Evolutionary conservation across 2,113 vertebrate species (phyloP).

Genomic region (Sorex fumeus): DNA sequence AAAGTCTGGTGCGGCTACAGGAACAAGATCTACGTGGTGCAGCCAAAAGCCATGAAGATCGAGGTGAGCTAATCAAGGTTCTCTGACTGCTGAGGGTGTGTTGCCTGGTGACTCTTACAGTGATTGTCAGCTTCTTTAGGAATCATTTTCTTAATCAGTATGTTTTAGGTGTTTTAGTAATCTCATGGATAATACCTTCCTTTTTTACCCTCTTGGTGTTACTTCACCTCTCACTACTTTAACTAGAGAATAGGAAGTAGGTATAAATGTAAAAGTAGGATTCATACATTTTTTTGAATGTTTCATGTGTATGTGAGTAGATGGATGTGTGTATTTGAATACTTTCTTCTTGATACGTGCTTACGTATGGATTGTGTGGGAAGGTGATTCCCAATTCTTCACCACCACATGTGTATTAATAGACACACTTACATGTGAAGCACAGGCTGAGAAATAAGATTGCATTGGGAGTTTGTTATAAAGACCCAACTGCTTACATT

Average conservation of each 20-base stretch:
- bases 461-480: background rate
- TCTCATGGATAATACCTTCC: no score
- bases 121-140: conserved; percentile 31
- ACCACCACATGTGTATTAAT: background rate
- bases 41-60: conserved; percentile 99
- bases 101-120: background rate
- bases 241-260: background rate
- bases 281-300: background rate
- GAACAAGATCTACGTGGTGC: conserved; percentile 98
- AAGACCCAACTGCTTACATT: conserved; percentile 23
- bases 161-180: background rate
- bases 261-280: background rate
- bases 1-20: conserved; percentile 99
- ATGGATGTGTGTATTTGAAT: background rate
- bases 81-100: conserved; percentile 9
- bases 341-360: background rate
- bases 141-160: background rate
- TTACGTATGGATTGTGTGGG: background rate
- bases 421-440: background rate
- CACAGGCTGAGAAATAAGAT: background rate
- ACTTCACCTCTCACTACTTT: conserved; percentile 21
- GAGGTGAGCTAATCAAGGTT: conserved; percentile 90
- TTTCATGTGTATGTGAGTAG: conserved; percentile 11
- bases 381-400: background rate
- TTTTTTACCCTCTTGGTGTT: background rate